Evolutionary conservation across 2,113 vertebrate species (phyloP), one percentile per base, ranked within the genome.

Genomic region (Neotoma lepida): DNA sequence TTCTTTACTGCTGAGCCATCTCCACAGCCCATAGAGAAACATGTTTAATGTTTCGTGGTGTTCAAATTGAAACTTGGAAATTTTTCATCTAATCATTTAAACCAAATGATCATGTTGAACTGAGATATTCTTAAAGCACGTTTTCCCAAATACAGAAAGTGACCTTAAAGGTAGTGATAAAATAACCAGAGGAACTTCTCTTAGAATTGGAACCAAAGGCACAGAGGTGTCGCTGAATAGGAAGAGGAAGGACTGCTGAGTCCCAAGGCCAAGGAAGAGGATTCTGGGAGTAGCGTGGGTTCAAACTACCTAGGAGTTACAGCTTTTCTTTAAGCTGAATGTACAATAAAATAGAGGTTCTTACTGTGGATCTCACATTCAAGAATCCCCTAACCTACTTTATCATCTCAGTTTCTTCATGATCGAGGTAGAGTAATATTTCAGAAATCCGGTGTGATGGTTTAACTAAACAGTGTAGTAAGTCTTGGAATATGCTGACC

Each of bases 61-160:
- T 71, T 93, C 26, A 88, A 68, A 80, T 63, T 39, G 9, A 94
- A 86, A 80, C 86, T 91, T 81, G 73, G 54, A 87, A 95, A 90
- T 24, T 94, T 58, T 84, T 84, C 6, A 88, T 85, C 86, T 92
- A 77, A 71, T 70, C 20, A 91, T 35, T 82, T 64, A 92, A 61
- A 44, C 33, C 18, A 88, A 82, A 49, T 89, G 41, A 51, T 87
- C 54, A 92, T 64, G 30, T n/a, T 78, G 77, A 77, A 68, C 89
- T 88, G 51, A 66, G 22, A 35, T 71, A 87, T 8, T 15, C 35
- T 64, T 90, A 61, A 44, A 90, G 70, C 90, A 22, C 17, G 61
- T 70, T 90, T 76, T 90, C 51, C 92, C 66, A 54, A 64, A 70
- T 44, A 64, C 8, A 46, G 9, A 84, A 7, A 28, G 68, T 56